Conservation (phyloP, 2,888 invertebrate genomes). For the Phaedon cochleariae region DNA sequence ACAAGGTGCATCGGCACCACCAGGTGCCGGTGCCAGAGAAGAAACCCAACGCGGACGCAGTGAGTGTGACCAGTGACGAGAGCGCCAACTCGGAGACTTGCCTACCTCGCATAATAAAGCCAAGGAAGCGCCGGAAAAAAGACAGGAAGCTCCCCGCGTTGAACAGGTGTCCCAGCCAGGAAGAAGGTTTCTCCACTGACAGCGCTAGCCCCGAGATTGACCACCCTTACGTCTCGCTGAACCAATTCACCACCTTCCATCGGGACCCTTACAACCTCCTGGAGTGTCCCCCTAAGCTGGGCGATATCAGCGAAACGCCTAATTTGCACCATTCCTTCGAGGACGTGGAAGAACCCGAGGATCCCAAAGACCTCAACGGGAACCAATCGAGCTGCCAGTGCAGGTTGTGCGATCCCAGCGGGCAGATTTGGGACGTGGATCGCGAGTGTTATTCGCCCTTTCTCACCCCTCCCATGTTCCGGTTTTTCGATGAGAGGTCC, state of each 20-base stretch:
- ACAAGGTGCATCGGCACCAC: constrained; percentile 51
- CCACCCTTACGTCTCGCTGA: constrained; percentile 29
- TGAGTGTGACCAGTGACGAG: constrained; percentile 81
- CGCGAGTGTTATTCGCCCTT: constrained; percentile 67
- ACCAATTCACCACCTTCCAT: constrained; percentile 27
- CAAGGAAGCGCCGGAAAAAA: constrained; percentile 88
- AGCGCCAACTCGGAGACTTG: constrained; percentile 80
- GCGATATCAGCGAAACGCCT: constrained; percentile 54
- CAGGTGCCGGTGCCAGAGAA: constrained; percentile 48
- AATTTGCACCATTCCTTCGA: constrained; percentile 61
- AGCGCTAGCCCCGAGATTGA: constrained; percentile 55
- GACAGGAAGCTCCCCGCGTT: constrained; percentile 76
- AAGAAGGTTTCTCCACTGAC: constrained; percentile 55
- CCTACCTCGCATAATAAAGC: constrained; percentile 88
- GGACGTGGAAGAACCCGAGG: constrained; percentile 57
- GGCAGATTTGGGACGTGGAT: constrained; percentile 79
- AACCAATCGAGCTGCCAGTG: constrained; percentile 70
- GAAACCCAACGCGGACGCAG: constrained; percentile 64
- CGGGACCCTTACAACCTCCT: constrained; percentile 32
- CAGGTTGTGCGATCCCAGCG: constrained; percentile 78
- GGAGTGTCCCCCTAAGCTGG: no score
- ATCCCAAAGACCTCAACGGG: constrained; percentile 56
- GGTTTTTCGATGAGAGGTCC: constrained; percentile 24
- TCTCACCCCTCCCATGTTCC: constrained; percentile 60
- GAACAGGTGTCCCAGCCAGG: constrained; percentile 49